These are phyloP conservation scores for Oncorhynchus gorbuscha DNA, from an alignment of 2,113 vertebrate genomes.

Conservation along the genomic window DNA sequence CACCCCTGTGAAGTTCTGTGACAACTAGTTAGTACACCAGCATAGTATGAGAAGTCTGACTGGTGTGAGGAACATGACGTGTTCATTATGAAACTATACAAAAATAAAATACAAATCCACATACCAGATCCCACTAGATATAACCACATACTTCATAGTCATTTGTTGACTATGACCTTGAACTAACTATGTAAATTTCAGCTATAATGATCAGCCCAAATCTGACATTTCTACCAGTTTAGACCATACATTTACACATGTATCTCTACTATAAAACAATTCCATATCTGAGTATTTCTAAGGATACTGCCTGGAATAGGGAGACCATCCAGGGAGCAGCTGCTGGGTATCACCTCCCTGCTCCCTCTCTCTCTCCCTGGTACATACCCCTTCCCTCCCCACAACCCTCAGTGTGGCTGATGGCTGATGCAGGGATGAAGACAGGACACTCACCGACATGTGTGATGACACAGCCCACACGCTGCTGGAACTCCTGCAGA, in stretches of 20 bases:
- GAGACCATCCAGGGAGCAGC: not conserved
- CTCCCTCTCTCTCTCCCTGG: not conserved
- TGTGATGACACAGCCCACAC: slow-evolving; percentile 88
- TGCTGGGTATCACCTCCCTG: not conserved
- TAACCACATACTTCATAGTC: not conserved
- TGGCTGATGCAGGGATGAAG: not conserved
- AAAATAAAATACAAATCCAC: no score
- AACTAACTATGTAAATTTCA: no score
- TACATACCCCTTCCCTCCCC: not conserved
- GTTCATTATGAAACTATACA: no score
- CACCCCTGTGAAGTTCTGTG: no score
- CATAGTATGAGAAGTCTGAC: no score
- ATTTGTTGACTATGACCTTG: not conserved
- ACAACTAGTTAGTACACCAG: no score
- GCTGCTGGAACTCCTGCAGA: slow-evolving; percentile 85
- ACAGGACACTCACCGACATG: slow-evolving; percentile 84
- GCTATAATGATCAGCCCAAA: not conserved
- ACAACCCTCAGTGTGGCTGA: not conserved
- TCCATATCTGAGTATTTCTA: no score
- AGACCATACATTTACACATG: no score
- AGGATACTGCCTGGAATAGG: not conserved
- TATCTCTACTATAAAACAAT: no score
- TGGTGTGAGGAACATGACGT: no score
- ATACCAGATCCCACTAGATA: not conserved
- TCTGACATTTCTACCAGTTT: no score